Evolutionary conservation across 2,113 vertebrate species (phyloP).

Genomic region (Phrynosoma blainvillii): DNA sequence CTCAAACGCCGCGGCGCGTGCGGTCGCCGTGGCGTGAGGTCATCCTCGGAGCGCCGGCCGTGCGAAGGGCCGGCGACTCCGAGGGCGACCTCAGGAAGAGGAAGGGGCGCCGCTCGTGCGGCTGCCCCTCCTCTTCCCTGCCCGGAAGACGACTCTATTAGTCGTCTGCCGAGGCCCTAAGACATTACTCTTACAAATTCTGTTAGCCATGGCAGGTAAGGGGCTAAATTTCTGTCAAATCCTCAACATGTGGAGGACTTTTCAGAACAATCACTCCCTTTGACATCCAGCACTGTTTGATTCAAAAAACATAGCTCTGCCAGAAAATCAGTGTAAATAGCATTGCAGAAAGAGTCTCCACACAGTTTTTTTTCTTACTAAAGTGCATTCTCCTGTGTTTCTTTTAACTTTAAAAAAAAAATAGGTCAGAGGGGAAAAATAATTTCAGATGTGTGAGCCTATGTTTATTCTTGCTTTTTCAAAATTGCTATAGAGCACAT

Average conservation of each 20-base stretch:
- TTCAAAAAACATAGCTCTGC: not conserved
- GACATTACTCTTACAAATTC: not conserved
- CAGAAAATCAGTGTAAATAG: not conserved
- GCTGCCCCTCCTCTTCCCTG: too few relatives aligned
- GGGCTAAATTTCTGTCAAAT: not conserved
- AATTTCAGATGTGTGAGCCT: not conserved
- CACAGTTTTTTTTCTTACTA: not conserved
- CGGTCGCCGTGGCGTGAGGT: too few relatives aligned
- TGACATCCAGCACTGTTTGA: not conserved
- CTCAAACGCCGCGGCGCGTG: too few relatives aligned
- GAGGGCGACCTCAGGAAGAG: too few relatives aligned
- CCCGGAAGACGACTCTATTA: too few relatives aligned
- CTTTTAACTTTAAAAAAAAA: not conserved
- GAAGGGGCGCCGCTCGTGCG: too few relatives aligned
- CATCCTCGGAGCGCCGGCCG: too few relatives aligned
- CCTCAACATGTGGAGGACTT: not conserved
- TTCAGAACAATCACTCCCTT: not conserved
- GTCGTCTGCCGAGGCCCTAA: too few relatives aligned
- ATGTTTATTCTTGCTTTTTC: not conserved
- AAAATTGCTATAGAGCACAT: not conserved
- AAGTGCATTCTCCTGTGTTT: not conserved
- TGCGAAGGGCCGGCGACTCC: too few relatives aligned
- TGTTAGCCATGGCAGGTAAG: not conserved
- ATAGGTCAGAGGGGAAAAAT: not conserved
- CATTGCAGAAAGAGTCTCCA: not conserved